Conservation (phyloP, 2,113 vertebrate genomes). For the Meleagris gallopavo region DNA sequence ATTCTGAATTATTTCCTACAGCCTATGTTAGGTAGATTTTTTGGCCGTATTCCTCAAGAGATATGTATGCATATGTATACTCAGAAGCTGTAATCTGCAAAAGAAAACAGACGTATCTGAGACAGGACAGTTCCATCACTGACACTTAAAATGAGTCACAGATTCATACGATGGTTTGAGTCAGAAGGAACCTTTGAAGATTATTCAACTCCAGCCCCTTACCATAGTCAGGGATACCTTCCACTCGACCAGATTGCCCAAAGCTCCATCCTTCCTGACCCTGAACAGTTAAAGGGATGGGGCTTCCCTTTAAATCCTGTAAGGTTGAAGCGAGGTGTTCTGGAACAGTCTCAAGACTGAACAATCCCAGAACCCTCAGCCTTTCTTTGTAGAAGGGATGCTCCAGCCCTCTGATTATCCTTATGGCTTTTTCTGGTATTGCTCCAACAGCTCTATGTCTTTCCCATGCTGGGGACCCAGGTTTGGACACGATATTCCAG, state of each 20-base stretch:
- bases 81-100: not conserved
- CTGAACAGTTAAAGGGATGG: not conserved
- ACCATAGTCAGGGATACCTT: not conserved
- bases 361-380: not conserved
- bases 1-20: conserved; percentile 36
- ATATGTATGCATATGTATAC: not conserved
- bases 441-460: not conserved
- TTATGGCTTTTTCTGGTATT: not conserved
- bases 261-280: not conserved
- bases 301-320: not conserved
- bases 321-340: not conserved
- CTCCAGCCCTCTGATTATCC: not conserved
- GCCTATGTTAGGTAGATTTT: not conserved
- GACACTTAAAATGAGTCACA: not conserved
- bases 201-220: not conserved
- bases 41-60: not conserved
- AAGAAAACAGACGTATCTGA: not conserved
- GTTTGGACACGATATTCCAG: not conserved
- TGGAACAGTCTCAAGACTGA: not conserved
- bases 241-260: not conserved
- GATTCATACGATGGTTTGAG: not conserved
- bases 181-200: not conserved
- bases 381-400: not conserved
- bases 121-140: not conserved
- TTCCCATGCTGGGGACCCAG: not conserved